Evolutionary conservation across 2,797 vertebrate species (phyloP).

Genomic region (Pterois miles): DNA sequence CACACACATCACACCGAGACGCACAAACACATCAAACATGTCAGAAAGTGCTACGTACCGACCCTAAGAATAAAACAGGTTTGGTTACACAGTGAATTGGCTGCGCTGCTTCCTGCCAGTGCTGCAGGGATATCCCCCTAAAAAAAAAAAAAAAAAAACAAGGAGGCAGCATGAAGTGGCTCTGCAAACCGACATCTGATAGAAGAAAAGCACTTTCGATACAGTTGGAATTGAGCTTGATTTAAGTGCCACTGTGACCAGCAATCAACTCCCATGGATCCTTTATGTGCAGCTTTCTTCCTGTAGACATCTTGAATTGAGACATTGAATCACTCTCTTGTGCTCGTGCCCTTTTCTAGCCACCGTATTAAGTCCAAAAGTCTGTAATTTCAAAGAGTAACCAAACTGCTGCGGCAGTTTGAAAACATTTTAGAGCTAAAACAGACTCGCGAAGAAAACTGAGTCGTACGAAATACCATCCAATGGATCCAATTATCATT

Average conservation of each 20-base stretch:
- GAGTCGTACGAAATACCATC: slow-evolving; percentile 2
- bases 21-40: slow-evolving; percentile 84
- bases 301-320: not conserved
- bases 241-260: not conserved
- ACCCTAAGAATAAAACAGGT: slow-evolving; percentile 71
- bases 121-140: slow-evolving; percentile 37
- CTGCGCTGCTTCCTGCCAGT: slow-evolving; percentile 30
- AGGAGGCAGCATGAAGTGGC: not conserved
- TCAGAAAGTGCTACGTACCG: slow-evolving; percentile 73
- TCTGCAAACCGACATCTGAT: slow-evolving; percentile 31
- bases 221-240: not conserved
- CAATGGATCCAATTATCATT: slow-evolving; percentile 57
- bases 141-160: slow-evolving; percentile 5
- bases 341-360: not conserved
- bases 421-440: slow-evolving; percentile 29
- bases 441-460: not conserved
- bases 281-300: not conserved
- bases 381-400: slow-evolving; percentile 5
- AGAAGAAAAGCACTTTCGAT: slow-evolving; percentile 27
- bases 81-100: slow-evolving; percentile 58
- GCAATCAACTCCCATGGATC: slow-evolving; percentile 3
- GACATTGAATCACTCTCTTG: not conserved
- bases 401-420: not conserved
- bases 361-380: not conserved
- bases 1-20: slow-evolving; percentile 69